Conservation (phyloP, 2,113 vertebrate genomes). For the Bos taurus region ARS-UCD2.0 NC_037351.1:28133501-28134000, state of each 20-base stretch:
- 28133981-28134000: background rate
- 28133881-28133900: background rate
- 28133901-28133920: background rate
- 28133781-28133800: background rate
- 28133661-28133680: background rate
- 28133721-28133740: accelerated
- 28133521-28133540: background rate
- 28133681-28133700: background rate
- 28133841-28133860: background rate
- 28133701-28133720: background rate
- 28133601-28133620: background rate
- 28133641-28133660: background rate
- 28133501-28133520: background rate
- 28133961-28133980: background rate
- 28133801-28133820: slow-evolving; percentile 46
- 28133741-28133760: background rate
- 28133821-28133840: slow-evolving; percentile 41
- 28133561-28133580: background rate
- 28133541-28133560: background rate
- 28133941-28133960: background rate
- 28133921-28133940: background rate
- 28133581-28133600: background rate
- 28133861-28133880: background rate
- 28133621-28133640: background rate
- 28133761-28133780: background rate